A percentile compares a stretch with the other conserved stretches of the same genome.
Conservation (phyloP, 1,140 invertebrate species). For the Coenobita brevimanus region DNA sequence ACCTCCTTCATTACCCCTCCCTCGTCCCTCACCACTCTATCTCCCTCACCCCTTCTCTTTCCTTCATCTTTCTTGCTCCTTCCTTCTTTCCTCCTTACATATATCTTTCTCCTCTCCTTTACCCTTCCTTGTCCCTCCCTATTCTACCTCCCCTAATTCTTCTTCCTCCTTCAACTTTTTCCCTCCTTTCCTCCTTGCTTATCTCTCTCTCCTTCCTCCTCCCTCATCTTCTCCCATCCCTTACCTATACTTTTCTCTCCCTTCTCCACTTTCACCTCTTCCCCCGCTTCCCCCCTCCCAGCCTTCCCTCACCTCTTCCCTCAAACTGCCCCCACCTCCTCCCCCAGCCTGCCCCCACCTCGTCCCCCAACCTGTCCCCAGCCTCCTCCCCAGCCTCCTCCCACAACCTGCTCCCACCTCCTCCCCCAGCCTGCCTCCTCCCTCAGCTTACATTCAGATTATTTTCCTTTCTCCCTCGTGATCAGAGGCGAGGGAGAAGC, state of each 20-base stretch:
- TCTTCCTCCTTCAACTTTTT: background rate
- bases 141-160: background rate
- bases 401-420: too few species aligned
- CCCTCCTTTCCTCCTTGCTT: background rate
- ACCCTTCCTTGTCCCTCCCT: background rate
- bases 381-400: too few species aligned
- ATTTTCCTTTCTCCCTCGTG: too few species aligned
- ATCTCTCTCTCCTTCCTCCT: too few species aligned
- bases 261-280: too few species aligned
- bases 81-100: background rate
- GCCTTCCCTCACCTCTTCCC: background rate
- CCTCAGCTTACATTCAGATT: too few species aligned
- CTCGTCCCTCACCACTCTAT: background rate
- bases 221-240: background rate
- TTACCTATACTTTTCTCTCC: too few species aligned
- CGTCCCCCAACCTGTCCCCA: background rate
- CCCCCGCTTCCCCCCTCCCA: background rate
- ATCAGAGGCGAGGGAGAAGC: too few species aligned
- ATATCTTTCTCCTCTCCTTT: background rate
- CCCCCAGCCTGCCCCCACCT: background rate
- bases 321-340: background rate
- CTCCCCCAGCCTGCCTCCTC: too few species aligned
- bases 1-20: background rate
- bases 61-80: background rate
- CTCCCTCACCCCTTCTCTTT: background rate